Evolutionary conservation across 2,888 invertebrate species (phyloP), one percentile per base, ranked within the genome.

Genomic region (Agriopis marginaria): DNA sequence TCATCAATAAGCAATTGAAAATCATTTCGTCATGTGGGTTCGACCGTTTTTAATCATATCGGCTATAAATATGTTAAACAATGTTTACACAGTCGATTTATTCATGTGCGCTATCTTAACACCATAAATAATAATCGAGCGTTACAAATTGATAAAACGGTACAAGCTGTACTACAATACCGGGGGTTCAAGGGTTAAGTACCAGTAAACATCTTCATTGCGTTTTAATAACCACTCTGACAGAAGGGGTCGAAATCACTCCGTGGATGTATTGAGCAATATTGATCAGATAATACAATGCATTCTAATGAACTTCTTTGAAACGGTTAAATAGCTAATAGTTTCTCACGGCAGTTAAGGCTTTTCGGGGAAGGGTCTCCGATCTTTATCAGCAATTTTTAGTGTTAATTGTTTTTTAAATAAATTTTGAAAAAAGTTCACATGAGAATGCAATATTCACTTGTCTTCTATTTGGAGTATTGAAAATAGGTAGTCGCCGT

Each of bases 121-220:
- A 70, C 66, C 65, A 76, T 75, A 77, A 79, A 73, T 75, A 78
- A 82, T 82, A 82, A 82, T 72, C 66, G 75, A 80, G 77, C 83
- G 82, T 79, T 75, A 88, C 85, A 84, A 89, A 90, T 89, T 87
- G 86, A 90, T 90, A 79, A 78, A 84, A 82, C 82, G 83, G 87
- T 71, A 56, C 45, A 78, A 84, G 81, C 82, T 83, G 87, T 71
- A 56, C 45, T 55, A 65, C 60, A 72, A 69, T 72, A 69, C 68
- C 23, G 50, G 68, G 74, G 81, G 90, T 82, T 80, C 85, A 92
- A 89, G 91, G 92, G 93, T 92, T 93, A 92, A 93, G 82, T 88
- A 81, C 85, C 82, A 86, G 86, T 86, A 90, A 92, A 91, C 90
- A 91, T 89, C 89, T 92, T 87, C 80, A 92, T 90, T 87, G 81